Evolutionary conservation across 1,140 invertebrate genomes (phyloP).

Genomic region (Formica exsecta): DNA sequence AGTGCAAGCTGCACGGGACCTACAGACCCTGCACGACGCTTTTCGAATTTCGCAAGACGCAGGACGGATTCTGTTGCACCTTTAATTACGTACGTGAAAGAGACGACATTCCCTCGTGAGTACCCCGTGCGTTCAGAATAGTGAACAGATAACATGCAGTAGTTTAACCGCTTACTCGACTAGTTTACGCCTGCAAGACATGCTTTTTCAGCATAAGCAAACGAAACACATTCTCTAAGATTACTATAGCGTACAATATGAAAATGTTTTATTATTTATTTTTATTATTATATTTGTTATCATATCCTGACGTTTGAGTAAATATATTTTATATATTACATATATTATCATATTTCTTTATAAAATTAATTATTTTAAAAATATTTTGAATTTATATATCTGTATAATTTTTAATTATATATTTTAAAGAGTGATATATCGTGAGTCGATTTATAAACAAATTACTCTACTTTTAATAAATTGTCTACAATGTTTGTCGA

Average conservation of each 20-base stretch:
- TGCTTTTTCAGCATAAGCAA: neutral
- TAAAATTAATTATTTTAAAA: neutral
- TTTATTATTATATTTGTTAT: too few species aligned
- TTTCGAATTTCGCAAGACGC: slow-evolving; percentile 85
- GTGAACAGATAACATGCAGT: neutral
- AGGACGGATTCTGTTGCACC: slow-evolving; percentile 88
- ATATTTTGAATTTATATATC: neutral
- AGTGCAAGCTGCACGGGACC: slow-evolving; percentile 84
- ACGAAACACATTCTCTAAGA: neutral
- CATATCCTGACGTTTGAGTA: neutral
- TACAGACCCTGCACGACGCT: slow-evolving; percentile 82
- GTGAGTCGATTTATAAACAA: neutral
- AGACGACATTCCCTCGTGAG: slow-evolving; percentile 74
- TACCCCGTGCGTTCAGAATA: slow-evolving; percentile 6
- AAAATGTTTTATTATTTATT: neutral
- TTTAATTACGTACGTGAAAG: slow-evolving; percentile 86
- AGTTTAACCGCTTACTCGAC: slow-evolving; percentile 18
- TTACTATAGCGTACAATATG: neutral
- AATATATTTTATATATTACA: neutral
- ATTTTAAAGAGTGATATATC: neutral
- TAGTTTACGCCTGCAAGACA: neutral
- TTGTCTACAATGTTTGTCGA: slow-evolving; percentile 6
- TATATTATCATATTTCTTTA: neutral
- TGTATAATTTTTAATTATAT: neutral
- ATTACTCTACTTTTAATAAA: slow-evolving; percentile 2